Evolutionary conservation across 92 coral and sea anemone species (phyloP).

Genomic region (Ricordea florida): DNA sequence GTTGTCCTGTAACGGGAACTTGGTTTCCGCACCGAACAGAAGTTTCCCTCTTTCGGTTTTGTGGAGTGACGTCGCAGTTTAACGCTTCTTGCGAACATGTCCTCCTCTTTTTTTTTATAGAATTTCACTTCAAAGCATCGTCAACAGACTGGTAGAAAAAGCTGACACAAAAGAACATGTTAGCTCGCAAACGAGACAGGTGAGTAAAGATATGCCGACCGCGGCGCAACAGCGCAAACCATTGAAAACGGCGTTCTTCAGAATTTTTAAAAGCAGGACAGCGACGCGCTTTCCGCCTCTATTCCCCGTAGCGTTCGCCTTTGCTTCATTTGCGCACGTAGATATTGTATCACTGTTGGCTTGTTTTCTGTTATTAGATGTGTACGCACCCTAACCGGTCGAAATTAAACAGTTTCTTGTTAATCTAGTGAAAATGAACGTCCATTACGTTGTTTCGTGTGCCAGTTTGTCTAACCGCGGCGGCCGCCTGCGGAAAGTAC

Average conservation of each 20-base stretch:
- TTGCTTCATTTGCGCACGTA: constrained; percentile 27
- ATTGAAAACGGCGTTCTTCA: background rate
- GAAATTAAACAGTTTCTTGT: constrained; percentile 1
- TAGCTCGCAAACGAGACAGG: constrained; percentile 42
- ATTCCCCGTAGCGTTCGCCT: background rate
- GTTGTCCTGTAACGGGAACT: constrained; percentile 10
- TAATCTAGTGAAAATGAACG: too few relatives aligned
- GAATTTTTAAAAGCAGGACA: background rate
- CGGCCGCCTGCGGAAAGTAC: too few relatives aligned
- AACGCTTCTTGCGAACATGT: constrained; percentile 40
- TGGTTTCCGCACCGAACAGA: constrained; percentile 49
- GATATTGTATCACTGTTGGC: background rate
- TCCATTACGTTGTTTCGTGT: too few relatives aligned
- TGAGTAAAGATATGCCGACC: constrained; percentile 27
- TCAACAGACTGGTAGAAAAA: constrained; percentile 63
- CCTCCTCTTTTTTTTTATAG: constrained; percentile 49
- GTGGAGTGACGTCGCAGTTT: constrained; percentile 83
- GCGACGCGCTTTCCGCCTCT: constrained; percentile 30
- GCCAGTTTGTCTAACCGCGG: too few relatives aligned
- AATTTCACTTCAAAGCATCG: constrained; percentile 64
- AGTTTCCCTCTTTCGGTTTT: constrained; percentile 85
- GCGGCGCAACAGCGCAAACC: constrained; percentile 1
- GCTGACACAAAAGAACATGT: constrained; percentile 27
- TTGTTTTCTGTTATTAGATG: background rate
- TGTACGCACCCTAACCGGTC: constrained; percentile 17